These are phyloP conservation scores for Hapalemur alaotrensis DNA, from an alignment of 2,797 vertebrate species.

Conservation along the genomic window DNA sequence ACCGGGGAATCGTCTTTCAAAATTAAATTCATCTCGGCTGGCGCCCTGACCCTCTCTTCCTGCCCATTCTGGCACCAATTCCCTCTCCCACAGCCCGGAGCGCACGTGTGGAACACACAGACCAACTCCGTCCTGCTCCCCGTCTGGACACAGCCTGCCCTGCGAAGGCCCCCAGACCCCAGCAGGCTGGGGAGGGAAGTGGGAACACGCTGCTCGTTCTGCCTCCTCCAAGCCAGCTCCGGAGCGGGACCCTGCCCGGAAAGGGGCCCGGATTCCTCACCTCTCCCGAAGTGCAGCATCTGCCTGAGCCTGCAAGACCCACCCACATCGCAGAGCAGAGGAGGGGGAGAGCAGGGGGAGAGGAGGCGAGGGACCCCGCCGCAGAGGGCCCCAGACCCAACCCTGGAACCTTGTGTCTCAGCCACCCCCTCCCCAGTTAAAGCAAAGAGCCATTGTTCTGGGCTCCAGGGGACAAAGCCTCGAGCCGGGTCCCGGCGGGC, in stretches of 20 bases:
- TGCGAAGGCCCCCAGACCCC: neutral
- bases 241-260: neutral
- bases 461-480: neutral
- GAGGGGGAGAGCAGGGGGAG: too few species aligned
- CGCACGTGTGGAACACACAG: slow-evolving; percentile 50
- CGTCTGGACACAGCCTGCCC: slow-evolving; percentile 22
- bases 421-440: neutral
- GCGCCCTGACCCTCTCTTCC: slow-evolving; percentile 36
- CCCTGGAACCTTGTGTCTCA: neutral
- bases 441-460: neutral
- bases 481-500: neutral
- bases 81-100: neutral
- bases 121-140: neutral
- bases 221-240: neutral
- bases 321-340: neutral
- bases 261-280: neutral
- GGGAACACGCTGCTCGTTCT: slow-evolving; percentile 12
- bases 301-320: neutral
- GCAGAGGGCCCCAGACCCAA: neutral
- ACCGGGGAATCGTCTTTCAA: slow-evolving; percentile 53
- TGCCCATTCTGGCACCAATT: neutral
- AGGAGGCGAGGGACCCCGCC: neutral
- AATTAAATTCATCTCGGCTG: slow-evolving; percentile 44
- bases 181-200: slow-evolving; percentile 39
- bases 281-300: neutral